Conservation (phyloP, 2,888 invertebrate genomes). For the Incurvaria masculella region DNA sequence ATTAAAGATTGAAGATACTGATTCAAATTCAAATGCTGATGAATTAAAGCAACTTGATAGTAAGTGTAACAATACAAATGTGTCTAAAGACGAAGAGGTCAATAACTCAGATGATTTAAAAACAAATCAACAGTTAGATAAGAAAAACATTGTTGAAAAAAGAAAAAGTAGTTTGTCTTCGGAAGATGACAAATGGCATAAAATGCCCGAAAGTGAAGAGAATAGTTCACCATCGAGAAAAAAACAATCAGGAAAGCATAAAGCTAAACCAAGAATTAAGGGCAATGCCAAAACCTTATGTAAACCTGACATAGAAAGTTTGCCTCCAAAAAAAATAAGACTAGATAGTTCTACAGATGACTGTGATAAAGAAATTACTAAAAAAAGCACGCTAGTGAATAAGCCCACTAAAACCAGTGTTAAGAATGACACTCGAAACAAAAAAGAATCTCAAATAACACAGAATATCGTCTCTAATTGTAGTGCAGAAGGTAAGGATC, state of each 20-base stretch:
- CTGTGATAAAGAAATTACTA: conserved; percentile 21
- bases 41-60: conserved; percentile 21
- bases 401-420: not conserved
- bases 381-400: not conserved
- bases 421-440: not conserved
- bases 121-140: conserved; percentile 21
- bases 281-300: conserved; percentile 27
- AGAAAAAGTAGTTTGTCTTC: conserved; percentile 48
- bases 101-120: not conserved
- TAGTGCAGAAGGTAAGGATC: not conserved
- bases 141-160: conserved; percentile 43
- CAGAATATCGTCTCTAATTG: not conserved
- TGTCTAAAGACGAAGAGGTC: not conserved
- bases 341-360: conserved; percentile 35
- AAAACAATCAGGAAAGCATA: conserved; percentile 18
- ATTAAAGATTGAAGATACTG: not conserved
- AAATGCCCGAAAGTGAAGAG: conserved; percentile 17
- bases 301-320: conserved; percentile 31
- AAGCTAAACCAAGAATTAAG: conserved; percentile 25
- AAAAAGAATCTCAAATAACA: not conserved
- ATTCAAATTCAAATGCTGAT: not conserved
- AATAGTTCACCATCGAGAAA: conserved; percentile 1
- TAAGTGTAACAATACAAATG: conserved; percentile 1
- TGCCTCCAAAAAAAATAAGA: conserved; percentile 43
- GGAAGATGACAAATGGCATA: conserved; percentile 33